These are phyloP conservation scores for Trichomycterus rosablanca DNA, from an alignment of 2,113 vertebrate genomes.

Conservation along the genomic window DNA sequence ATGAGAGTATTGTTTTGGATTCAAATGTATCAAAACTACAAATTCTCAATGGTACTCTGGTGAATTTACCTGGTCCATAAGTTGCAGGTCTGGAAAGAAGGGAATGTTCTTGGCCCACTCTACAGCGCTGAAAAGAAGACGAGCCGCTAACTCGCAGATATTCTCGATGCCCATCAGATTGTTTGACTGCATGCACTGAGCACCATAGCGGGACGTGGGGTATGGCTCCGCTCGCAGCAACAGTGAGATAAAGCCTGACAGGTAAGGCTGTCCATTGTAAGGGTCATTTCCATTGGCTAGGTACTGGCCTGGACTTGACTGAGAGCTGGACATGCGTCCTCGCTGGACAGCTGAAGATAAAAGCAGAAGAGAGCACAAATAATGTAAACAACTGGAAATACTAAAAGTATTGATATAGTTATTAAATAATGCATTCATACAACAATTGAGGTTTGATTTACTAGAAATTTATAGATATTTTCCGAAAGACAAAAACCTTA, in stretches of 20 bases:
- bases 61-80: conserved; percentile 72
- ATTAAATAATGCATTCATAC: no score
- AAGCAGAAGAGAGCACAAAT: background rate
- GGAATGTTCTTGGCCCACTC: conserved; percentile 87
- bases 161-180: conserved; percentile 81
- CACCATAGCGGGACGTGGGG: conserved; percentile 76
- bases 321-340: conserved; percentile 74
- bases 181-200: conserved; percentile 80
- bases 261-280: conserved; percentile 74
- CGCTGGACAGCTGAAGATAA: conserved; percentile 72
- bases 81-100: conserved; percentile 81
- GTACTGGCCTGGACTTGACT: conserved; percentile 75
- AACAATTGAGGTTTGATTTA: no score
- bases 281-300: conserved; percentile 70
- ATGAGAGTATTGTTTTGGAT: no score
- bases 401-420: no score
- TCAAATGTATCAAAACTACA: no score
- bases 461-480: no score
- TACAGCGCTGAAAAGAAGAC: conserved; percentile 80
- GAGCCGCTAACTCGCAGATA: conserved; percentile 80
- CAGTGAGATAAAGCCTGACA: conserved; percentile 79
- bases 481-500: no score
- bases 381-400: background rate
- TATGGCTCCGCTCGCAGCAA: conserved; percentile 80
- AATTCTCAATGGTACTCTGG: background rate